Evolutionary conservation across 2,797 vertebrate genomes (phyloP).

Genomic region (Notoglanidium macrostoma): DNA sequence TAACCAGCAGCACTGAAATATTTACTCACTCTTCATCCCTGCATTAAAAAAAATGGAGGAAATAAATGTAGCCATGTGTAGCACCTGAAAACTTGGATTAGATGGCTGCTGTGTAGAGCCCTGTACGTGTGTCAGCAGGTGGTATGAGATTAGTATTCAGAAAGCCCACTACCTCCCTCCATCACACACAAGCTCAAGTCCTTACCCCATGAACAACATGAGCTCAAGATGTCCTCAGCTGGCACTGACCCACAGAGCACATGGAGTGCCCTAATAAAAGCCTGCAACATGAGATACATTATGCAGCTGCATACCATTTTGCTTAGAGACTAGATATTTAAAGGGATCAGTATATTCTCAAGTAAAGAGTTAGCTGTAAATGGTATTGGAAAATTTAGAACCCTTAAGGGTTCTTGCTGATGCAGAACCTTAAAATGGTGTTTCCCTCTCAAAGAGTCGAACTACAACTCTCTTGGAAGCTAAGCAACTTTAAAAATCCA

Average conservation of each 20-base stretch:
- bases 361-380: not conserved
- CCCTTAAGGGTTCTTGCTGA: not conserved
- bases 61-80: slow-evolving; percentile 11
- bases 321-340: not conserved
- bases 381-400: not conserved
- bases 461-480: not conserved
- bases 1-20: slow-evolving; percentile 32
- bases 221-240: slow-evolving; percentile 62
- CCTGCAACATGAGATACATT: slow-evolving; percentile 7
- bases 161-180: slow-evolving; percentile 27
- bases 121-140: slow-evolving; percentile 37
- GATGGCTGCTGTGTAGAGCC: not conserved
- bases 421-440: not conserved
- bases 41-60: not conserved
- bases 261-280: slow-evolving; percentile 45
- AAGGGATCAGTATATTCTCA: not conserved
- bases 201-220: slow-evolving; percentile 52
- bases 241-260: slow-evolving; percentile 54
- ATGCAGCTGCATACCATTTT: not conserved
- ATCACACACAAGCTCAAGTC: slow-evolving; percentile 36
- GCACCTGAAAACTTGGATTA: slow-evolving; percentile 38
- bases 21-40: slow-evolving; percentile 5
- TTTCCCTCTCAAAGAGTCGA: not conserved
- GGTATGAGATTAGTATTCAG: slow-evolving; percentile 50
- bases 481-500: not conserved